These are phyloP conservation scores for Columbina picui DNA, from an alignment of 2,113 vertebrate genomes.

Conservation along the genomic window DNA sequence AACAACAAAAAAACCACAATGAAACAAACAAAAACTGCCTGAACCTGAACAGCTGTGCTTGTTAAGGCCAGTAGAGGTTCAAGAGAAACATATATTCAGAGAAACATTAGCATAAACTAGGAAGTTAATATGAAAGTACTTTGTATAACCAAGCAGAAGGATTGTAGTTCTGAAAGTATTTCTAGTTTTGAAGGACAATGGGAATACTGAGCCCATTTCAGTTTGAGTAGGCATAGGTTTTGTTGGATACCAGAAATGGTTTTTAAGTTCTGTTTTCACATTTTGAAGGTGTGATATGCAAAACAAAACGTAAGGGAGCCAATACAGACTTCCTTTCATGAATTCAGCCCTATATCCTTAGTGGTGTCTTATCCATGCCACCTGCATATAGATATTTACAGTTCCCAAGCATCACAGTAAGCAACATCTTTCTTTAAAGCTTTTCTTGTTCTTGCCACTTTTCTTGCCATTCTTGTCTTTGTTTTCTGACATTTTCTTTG, in stretches of 20 bases:
- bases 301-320: conserved; percentile 46
- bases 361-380: conserved; percentile 30
- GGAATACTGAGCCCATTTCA: background rate
- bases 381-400: conserved; percentile 38
- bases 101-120: background rate
- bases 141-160: conserved; percentile 19
- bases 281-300: conserved; percentile 63
- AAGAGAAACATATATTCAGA: background rate
- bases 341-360: conserved; percentile 55
- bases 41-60: conserved; percentile 57
- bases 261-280: conserved; percentile 58
- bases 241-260: conserved; percentile 22
- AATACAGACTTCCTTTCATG: conserved; percentile 41
- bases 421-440: conserved; percentile 91
- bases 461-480: conserved; percentile 95
- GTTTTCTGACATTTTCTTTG: conserved; percentile 96
- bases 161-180: conserved; percentile 24
- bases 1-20: no score
- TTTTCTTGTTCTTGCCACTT: conserved; percentile 93
- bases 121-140: background rate
- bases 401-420: conserved; percentile 82
- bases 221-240: conserved; percentile 35
- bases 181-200: conserved; percentile 27
- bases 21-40: background rate
- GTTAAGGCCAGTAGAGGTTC: conserved; percentile 61